phyloP scores from a whole-genome alignment of 2,113 vertebrate genomes.

The Raja brachyura region DNA sequence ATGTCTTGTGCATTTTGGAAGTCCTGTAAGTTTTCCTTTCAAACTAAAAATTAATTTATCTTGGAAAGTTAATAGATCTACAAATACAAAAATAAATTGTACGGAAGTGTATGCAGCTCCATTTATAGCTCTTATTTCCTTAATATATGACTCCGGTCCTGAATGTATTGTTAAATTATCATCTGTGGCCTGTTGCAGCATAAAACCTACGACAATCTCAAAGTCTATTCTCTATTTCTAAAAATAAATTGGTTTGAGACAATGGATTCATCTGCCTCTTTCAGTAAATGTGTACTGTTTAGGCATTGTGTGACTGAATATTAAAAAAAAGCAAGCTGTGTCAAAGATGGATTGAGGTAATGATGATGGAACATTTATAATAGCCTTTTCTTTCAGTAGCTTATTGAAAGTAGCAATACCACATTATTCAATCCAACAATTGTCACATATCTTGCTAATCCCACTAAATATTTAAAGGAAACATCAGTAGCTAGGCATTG shows the following conservation, averaged over 20 bases:
- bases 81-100: neutral
- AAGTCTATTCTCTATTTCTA: neutral
- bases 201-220: neutral
- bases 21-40: neutral
- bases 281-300: too few relatives aligned
- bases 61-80: neutral
- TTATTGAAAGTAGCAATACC: neutral
- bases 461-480: neutral
- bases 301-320: too few relatives aligned
- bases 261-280: too few relatives aligned
- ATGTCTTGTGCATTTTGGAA: neutral
- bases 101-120: neutral
- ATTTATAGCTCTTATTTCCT: neutral
- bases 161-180: neutral
- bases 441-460: neutral
- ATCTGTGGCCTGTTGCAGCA: neutral
- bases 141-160: neutral
- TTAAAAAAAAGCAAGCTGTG: too few relatives aligned
- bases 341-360: neutral
- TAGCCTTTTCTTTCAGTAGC: neutral
- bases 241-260: neutral
- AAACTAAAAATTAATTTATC: neutral
- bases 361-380: neutral
- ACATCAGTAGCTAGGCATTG: neutral
- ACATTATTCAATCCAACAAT: neutral